Evolutionary conservation across 1,140 invertebrate species (phyloP), one percentile per base, ranked within the genome.

Genomic region (Sitodiplosis mosellana): DNA sequence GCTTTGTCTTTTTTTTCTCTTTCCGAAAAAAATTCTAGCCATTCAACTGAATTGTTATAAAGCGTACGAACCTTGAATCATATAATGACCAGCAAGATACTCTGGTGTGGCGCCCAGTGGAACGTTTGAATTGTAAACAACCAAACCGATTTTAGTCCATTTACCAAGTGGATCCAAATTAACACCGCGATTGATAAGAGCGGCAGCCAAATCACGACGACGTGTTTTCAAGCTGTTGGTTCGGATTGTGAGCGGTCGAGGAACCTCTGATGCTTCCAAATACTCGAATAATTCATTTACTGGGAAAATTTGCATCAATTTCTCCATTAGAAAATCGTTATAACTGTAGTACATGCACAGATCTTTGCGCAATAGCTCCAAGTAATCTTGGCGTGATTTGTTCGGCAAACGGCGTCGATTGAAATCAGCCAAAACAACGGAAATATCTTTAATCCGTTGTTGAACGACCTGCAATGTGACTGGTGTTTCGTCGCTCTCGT

Each of bases 31-130:
- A 27, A 27, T 27, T 27, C 27, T 27, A 27, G 27, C 10, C 27
- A 27, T 27, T 3, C 27, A 5, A 27, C n/a, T 27, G 27, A 27
- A 27, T 27, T 27, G 10, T 27, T n/a, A n/a, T n/a, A n/a, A n/a
- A 27, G 3, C 27, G 27, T 27, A 27, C 27, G 10, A 27, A 45
- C 43, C 96, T 71, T 99, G 96, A 47, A 99, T 73, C 56, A 98
- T 92, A 59, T 99, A 99, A 65, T 99, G 93, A 1, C 96, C 96
- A 48, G 92, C 91, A 46, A 99, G 71, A 71, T 99, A 99, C 71
- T 99, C 95, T 2, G 96, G 94, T 14, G 96, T 99, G 3, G 96
- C 96, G 46, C 96, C 95, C 59, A 99, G 73, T 4, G 95, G 93
- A 2, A 99, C 92, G 63, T 92, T 87, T 2, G 90, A 86, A 55